Evolutionary conservation across 2,888 invertebrate genomes (phyloP).

Genomic region (Diogma glabrata): DNA sequence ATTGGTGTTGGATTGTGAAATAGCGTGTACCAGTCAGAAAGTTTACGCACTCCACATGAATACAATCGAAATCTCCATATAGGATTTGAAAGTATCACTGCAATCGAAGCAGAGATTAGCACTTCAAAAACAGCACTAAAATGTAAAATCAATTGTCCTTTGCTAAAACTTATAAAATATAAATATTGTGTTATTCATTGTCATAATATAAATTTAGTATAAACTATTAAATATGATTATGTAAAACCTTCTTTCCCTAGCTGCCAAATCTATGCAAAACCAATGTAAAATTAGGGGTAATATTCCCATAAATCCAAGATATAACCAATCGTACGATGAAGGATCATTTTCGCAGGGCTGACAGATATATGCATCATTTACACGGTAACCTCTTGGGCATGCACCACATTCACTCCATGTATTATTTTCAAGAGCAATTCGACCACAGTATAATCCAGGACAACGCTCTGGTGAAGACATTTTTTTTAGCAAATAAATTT

Average conservation of each 20-base stretch:
- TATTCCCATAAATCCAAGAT: conserved; percentile 90
- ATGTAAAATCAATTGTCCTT: conserved; percentile 65
- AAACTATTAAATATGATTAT: conserved; percentile 7
- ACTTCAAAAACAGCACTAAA: conserved; percentile 76
- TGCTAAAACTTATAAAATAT: conserved; percentile 48
- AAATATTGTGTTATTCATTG: too few relatives aligned
- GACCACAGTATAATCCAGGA: conserved; percentile 38
- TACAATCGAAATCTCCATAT: conserved; percentile 60
- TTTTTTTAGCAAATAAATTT: too few relatives aligned
- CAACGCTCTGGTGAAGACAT: conserved; percentile 22
- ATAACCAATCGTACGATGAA: conserved; percentile 83
- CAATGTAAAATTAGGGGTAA: conserved; percentile 80
- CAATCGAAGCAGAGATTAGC: conserved; percentile 56
- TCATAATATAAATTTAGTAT: conserved; percentile 9
- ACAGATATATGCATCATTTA: conserved; percentile 60
- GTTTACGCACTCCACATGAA: conserved; percentile 64
- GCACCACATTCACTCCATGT: conserved; percentile 74
- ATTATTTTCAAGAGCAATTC: conserved; percentile 51
- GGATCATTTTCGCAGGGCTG: conserved; percentile 62
- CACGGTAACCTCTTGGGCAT: conserved; percentile 71
- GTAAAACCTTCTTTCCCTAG: conserved; percentile 54
- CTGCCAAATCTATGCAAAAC: conserved; percentile 81
- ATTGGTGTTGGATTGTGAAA: conserved; percentile 89
- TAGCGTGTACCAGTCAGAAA: conserved; percentile 96
- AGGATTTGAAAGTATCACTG: conserved; percentile 73